phyloP scores from a whole-genome alignment of 2,888 invertebrate species.

The Zhuqinia jingwanae region DNA sequence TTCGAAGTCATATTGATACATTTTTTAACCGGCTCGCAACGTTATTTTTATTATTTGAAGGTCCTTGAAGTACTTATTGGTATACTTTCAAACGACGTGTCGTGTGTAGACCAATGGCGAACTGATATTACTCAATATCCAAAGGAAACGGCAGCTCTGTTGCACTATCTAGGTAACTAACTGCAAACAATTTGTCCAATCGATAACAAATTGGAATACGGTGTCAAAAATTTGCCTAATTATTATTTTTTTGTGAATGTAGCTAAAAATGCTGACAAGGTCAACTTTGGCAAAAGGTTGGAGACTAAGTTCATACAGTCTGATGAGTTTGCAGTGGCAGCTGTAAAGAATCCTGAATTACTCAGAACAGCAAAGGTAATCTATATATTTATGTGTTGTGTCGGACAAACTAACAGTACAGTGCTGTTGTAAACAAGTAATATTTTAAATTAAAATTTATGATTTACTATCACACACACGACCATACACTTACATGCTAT shows the following conservation, averaged over 20 bases:
- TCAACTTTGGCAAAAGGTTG: slow-evolving; percentile 72
- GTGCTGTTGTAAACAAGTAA: too few relatives aligned
- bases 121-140: slow-evolving; percentile 74
- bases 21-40: not conserved
- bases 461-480: too few relatives aligned
- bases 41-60: slow-evolving; percentile 57
- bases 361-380: slow-evolving; percentile 77
- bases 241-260: slow-evolving; percentile 8
- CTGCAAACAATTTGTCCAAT: too few relatives aligned
- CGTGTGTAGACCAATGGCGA: slow-evolving; percentile 75
- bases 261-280: slow-evolving; percentile 75
- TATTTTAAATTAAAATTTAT: too few relatives aligned
- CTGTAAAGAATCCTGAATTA: slow-evolving; percentile 77
- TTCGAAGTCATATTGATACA: too few relatives aligned
- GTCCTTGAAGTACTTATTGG: slow-evolving; percentile 76
- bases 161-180: slow-evolving; percentile 76
- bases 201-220: too few relatives aligned
- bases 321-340: slow-evolving; percentile 78
- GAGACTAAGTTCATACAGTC: slow-evolving; percentile 77
- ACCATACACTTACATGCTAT: too few relatives aligned
- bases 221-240: not conserved
- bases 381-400: not conserved
- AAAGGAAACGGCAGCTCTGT: slow-evolving; percentile 74
- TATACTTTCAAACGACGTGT: slow-evolving; percentile 75
- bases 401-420: too few relatives aligned